Conservation (phyloP, 2,797 vertebrate species). For the Muscicapa comitata region DNA sequence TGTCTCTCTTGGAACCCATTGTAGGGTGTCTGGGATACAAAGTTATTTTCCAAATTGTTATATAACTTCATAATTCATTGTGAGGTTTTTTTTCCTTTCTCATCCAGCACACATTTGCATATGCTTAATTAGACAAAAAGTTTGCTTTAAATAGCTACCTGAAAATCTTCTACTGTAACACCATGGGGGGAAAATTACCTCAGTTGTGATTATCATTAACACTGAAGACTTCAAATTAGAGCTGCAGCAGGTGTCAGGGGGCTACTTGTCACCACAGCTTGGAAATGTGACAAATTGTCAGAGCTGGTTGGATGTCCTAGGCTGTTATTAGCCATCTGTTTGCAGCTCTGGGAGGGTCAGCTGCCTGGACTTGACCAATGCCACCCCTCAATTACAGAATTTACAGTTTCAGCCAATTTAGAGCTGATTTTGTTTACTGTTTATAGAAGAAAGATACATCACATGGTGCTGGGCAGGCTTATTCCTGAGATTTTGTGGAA, state of each 20-base stretch:
- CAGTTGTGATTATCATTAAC: neutral
- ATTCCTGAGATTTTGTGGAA: neutral
- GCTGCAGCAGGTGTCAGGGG: constrained; percentile 48
- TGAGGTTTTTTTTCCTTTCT: neutral
- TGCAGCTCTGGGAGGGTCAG: constrained; percentile 33
- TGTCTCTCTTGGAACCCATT: constrained; percentile 1
- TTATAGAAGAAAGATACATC: neutral
- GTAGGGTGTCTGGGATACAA: neutral
- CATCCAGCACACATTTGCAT: neutral
- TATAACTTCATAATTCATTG: constrained; percentile 24
- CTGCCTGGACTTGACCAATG: constrained; percentile 35
- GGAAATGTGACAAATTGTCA: constrained; percentile 35
- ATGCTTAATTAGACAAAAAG: neutral
- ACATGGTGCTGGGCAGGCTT: neutral
- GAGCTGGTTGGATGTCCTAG: constrained; percentile 11
- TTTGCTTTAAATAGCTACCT: neutral
- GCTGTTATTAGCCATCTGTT: constrained; percentile 65
- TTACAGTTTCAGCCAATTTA: neutral
- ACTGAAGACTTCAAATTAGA: constrained; percentile 2
- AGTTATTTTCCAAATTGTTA: constrained; percentile 36
- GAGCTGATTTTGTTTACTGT: constrained; percentile 5
- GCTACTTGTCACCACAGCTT: constrained; percentile 50
- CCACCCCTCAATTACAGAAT: constrained; percentile 16
- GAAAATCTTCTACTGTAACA: neutral
- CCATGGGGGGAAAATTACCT: neutral